phyloP scores from a whole-genome alignment of 2,888 invertebrate genomes.

The Andrena haemorrhoa region DNA sequence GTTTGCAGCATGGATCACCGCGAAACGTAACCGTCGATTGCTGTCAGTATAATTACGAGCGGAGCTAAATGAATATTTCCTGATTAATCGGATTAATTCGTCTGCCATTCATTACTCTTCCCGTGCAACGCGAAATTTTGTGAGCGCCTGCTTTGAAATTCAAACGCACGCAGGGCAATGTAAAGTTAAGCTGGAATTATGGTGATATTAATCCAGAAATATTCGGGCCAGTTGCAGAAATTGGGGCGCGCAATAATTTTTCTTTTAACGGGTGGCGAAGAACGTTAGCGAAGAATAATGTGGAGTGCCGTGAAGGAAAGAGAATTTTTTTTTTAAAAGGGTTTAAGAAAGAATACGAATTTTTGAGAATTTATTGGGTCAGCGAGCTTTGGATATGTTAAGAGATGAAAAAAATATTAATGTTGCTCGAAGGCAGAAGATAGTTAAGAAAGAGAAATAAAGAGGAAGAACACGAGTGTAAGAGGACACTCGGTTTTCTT shows the following conservation, averaged over 20 bases:
- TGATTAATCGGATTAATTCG: neutral
- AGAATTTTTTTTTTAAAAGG: neutral
- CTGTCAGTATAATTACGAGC: neutral
- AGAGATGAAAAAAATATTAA: neutral
- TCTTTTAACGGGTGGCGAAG: neutral
- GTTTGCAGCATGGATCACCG: neutral
- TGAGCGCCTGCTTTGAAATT: neutral
- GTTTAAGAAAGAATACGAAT: neutral
- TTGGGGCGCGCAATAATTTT: neutral
- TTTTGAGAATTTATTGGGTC: neutral
- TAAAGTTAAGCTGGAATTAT: neutral
- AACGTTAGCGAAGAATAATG: slow-evolving; percentile 3
- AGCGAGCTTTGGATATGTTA: neutral
- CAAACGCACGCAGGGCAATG: neutral
- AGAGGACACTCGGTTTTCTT: neutral
- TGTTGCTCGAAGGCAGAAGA: no score
- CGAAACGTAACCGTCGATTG: neutral
- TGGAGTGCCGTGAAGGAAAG: neutral
- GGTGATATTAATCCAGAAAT: slow-evolving; percentile 4
- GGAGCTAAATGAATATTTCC: neutral
- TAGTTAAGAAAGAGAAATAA: neutral
- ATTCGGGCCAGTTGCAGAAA: neutral
- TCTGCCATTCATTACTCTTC: neutral
- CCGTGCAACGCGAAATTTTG: no score
- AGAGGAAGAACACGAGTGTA: neutral